Base-by-base conservation (phyloP, 2,888 invertebrate genomes). In the Aphidius colemani region DNA sequence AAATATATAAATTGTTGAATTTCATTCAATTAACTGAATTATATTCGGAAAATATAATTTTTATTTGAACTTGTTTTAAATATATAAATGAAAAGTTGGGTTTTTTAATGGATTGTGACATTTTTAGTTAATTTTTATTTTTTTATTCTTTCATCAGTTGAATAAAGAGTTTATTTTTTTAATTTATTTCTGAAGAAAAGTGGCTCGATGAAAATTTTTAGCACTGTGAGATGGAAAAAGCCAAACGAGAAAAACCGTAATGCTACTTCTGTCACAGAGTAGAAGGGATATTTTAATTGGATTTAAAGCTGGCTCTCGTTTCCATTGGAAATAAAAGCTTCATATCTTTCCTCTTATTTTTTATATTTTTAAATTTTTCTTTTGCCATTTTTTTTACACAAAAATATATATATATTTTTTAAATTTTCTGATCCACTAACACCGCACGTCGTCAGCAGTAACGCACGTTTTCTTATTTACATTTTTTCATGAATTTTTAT, bases 241-340 rank as follows among this genome's bases (percentile, higher is more conserved):
- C 11, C 44, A 44, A 44, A 55, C 18, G 44, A 44, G 44, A 13
- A 43, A 30, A 30, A 43, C 6, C n/a, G 13, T 55, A 44, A 11
- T 11, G 18, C 53, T 30, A 53, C 44, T 53, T 18, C 43, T 60
- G 51, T 53, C 53, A 30, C 0, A 30, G 5, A 30, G 5, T 30
- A 30, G 30, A 30, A 48, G 46, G 48, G 53, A 55, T 61, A 61
- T 61, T 61, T 61, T 61, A 61, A 61, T 61, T 61, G 61, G 53
- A 61, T 61, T 61, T 61, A 61, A 61, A 61, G 61, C 53, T 46
- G 46, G 53, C 30, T 53, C 53, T 53, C 46, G 46, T 53, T 61
- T 53, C 53, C 61, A 61, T 61, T 61, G 61, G 61, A 53, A 60
- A 61, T 61, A 61, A 61, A 61, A 61, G 45, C 61, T 61, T 30